Conservation (phyloP, 2,797 vertebrate genomes). For the Pterois miles region DNA sequence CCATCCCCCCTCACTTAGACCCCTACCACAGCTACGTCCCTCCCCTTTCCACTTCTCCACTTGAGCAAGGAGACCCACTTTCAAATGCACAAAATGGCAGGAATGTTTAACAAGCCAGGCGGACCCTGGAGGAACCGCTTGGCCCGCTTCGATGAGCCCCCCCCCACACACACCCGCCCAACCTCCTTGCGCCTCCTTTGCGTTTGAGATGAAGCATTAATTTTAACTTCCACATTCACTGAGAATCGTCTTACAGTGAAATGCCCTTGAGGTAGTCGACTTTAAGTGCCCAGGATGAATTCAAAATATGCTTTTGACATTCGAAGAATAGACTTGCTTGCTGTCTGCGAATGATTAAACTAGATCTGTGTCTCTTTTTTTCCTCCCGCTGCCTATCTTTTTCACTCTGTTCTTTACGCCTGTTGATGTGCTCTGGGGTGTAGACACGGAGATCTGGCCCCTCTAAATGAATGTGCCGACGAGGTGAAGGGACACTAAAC, state of each 20-base stretch:
- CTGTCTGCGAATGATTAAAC: conserved; percentile 77
- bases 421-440: conserved; percentile 66
- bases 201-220: conserved; percentile 34
- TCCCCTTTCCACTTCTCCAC: conserved; percentile 72
- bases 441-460: conserved; percentile 65
- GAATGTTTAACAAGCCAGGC: conserved; percentile 79
- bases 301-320: conserved; percentile 71
- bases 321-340: conserved; percentile 63
- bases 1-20: conserved; percentile 65
- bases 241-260: conserved; percentile 55
- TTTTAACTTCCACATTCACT: conserved; percentile 66
- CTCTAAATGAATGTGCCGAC: conserved; percentile 76
- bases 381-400: conserved; percentile 44
- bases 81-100: conserved; percentile 85
- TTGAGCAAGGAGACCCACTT: conserved; percentile 77
- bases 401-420: conserved; percentile 59
- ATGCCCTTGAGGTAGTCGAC: conserved; percentile 67
- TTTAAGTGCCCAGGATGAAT: conserved; percentile 68
- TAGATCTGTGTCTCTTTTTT: conserved; percentile 42
- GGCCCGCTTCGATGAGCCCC: conserved; percentile 24
- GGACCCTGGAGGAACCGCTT: conserved; percentile 63
- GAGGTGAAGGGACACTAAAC: conserved; percentile 82
- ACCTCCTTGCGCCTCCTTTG: conserved; percentile 34
- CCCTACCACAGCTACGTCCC: conserved; percentile 50
- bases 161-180: background rate